These are phyloP conservation scores for Aleadryas rufinucha DNA, from an alignment of 2,113 vertebrate genomes.

Conservation along the genomic window DNA sequence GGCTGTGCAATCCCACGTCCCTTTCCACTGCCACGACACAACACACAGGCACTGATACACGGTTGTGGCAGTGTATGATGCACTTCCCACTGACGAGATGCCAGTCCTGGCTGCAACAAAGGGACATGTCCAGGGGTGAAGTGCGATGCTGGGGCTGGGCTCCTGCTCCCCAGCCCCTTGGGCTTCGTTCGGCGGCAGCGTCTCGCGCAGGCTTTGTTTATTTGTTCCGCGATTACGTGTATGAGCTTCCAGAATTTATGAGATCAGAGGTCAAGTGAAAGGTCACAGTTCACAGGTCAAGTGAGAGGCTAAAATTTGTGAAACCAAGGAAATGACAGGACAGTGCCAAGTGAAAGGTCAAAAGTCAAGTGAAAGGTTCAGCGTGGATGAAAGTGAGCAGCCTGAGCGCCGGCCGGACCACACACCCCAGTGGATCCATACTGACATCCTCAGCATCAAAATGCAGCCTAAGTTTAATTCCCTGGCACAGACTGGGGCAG, in stretches of 20 bases:
- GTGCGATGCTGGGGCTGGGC: neutral
- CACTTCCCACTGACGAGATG: neutral
- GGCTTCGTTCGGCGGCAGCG: slow-evolving; percentile 43
- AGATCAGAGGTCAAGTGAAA: slow-evolving; percentile 76
- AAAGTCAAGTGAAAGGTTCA: slow-evolving; percentile 76
- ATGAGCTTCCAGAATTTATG: slow-evolving; percentile 78
- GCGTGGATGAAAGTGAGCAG: slow-evolving; percentile 67
- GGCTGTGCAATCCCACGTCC: neutral
- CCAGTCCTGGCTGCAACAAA: neutral
- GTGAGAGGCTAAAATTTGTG: slow-evolving; percentile 77
- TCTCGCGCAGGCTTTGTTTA: slow-evolving; percentile 71
- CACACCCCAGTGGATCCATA: slow-evolving; percentile 9
- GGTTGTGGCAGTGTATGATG: neutral
- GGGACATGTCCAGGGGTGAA: neutral
- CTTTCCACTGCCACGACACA: neutral
- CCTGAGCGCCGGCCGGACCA: slow-evolving; percentile 28
- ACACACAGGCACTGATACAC: neutral
- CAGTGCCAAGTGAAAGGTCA: slow-evolving; percentile 78
- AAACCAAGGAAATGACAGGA: slow-evolving; percentile 78
- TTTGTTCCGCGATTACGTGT: slow-evolving; percentile 71
- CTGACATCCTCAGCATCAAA: slow-evolving; percentile 4
- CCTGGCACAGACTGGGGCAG: slow-evolving; percentile 9
- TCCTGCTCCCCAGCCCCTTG: slow-evolving; percentile 40
- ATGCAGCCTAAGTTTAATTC: slow-evolving; percentile 12
- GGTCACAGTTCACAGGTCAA: slow-evolving; percentile 76